Evolutionary conservation across 2,113 vertebrate genomes (phyloP), one percentile per base, ranked within the genome.

Genomic region (Otocyon megalotis): DNA sequence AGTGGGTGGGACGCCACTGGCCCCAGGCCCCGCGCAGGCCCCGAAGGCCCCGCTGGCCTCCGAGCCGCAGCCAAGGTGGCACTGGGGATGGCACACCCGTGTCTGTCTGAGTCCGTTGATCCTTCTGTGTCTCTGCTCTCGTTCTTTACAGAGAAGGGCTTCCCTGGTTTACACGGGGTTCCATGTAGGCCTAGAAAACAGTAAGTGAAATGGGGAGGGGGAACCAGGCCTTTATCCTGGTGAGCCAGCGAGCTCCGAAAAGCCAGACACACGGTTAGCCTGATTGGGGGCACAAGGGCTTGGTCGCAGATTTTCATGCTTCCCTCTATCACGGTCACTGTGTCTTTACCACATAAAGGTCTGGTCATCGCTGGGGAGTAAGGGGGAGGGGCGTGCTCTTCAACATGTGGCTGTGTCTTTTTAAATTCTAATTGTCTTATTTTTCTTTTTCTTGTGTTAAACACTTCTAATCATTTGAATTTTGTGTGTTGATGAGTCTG

Each of bases 231-330:
- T 24, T 26, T 17, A 4, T 71, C n/a, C 74, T 8, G n/a, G 28
- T 11, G 56, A 65, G 13, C 65, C 1, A 2, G 84, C 13, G 5
- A 1, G 82, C n/a, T 11, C 83, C 50, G 2, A 8, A 56, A 15
- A 53, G 56, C 80, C 56, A 32, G 28, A 24, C n/a, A 1, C 1
- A 0, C 5, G 16, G 60, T 30, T 5, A 35, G 10, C 6, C 2
- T 11, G 12, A 22, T 24, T 2, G 0, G 22, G 54, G 58, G 5
- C 1, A 1, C 12, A 1, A 37, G 71, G 35, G 8, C 10, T 32
- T 17, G 28, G 37, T 9, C 0, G 0, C 10, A 2, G 4, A 2
- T 28, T 26, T 19, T 4, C 8, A 2, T 0, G 19, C 15, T 28
- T 17, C 19, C 1, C 26, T 2, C 63, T 10, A 0, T 11, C 2